Percentiles rank a stretch among this genome's conserved stretches.
Conservation (phyloP, 2,888 invertebrate genomes). For the Ennomos erosarius region DNA sequence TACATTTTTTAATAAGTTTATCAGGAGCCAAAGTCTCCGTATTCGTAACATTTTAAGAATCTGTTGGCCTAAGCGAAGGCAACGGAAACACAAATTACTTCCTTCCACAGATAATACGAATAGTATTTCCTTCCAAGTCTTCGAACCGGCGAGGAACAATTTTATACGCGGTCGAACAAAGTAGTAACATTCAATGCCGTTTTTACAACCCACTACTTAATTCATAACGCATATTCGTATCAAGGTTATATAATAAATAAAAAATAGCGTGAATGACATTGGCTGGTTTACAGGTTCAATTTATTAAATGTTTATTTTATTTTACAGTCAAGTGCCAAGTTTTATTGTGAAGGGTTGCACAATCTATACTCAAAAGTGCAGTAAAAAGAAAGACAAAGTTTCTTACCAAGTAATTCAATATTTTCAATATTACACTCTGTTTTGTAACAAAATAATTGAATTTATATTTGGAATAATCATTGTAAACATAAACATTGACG, state of each 20-base stretch:
- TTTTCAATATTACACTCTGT: too few species aligned
- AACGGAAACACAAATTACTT: conserved; percentile 27
- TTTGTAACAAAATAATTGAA: too few species aligned
- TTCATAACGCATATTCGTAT: conserved; percentile 7
- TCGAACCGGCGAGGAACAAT: conserved; percentile 12
- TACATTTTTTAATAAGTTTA: background rate
- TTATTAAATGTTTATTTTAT: too few species aligned
- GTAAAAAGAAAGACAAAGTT: too few species aligned
- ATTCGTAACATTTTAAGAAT: too few species aligned
- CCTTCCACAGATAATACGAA: too few species aligned
- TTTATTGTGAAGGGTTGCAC: too few species aligned
- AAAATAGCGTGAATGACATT: conserved; percentile 9
- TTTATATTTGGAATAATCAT: too few species aligned
- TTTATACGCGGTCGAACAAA: conserved; percentile 8
- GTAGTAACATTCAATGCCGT: conserved; percentile 9
- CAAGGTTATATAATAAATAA: conserved; percentile 6
- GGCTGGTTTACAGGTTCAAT: background rate
- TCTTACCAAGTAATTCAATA: too few species aligned
- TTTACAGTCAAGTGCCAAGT: too few species aligned
- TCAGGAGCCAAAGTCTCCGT: background rate
- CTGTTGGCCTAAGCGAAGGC: conserved; percentile 9
- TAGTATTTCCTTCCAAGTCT: conserved; percentile 20
- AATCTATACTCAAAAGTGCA: too few species aligned
- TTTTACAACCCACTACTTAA: conserved; percentile 12
- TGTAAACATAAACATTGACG: too few species aligned